Percentiles rank a stretch among this genome's conserved stretches.
Evolutionary conservation across 2,888 invertebrate species (phyloP).

Genomic region (Chrysolina haemoptera): DNA sequence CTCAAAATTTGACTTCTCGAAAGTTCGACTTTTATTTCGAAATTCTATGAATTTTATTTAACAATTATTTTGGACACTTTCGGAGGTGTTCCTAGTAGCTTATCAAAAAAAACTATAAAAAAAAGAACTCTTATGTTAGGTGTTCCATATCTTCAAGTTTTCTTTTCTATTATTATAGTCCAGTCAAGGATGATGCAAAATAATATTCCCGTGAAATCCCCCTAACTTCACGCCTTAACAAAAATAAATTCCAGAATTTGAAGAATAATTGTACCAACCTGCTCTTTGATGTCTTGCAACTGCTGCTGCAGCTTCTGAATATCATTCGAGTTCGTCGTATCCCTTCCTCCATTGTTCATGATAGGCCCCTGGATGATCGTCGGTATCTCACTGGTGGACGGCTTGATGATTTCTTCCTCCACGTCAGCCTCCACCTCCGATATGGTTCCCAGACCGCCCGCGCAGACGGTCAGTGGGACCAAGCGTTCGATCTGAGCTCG

Average conservation of each 20-base stretch:
- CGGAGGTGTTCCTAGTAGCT: too few species aligned
- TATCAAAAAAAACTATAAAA: too few species aligned
- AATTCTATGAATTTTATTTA: too few species aligned
- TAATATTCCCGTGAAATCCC: not conserved
- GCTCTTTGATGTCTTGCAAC: slow-evolving; percentile 97
- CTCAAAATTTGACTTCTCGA: too few species aligned
- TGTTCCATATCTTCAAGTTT: too few species aligned
- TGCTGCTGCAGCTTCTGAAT: slow-evolving; percentile 94
- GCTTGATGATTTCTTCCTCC: slow-evolving; percentile 70
- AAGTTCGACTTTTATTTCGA: too few species aligned
- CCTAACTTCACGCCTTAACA: not conserved
- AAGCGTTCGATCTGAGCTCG: slow-evolving; percentile 87
- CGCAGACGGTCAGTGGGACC: slow-evolving; percentile 71
- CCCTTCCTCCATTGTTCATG: slow-evolving; percentile 80
- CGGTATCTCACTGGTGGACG: slow-evolving; percentile 41
- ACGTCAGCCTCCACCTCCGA: slow-evolving; percentile 71
- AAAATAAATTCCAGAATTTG: not conserved
- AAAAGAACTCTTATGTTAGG: too few species aligned
- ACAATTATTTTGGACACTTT: too few species aligned
- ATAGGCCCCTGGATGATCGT: slow-evolving; percentile 66
- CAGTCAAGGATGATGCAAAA: not conserved
- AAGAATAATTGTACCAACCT: slow-evolving; percentile 73
- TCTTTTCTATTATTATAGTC: not conserved
- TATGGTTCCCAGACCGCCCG: slow-evolving; percentile 69
- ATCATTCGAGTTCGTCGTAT: slow-evolving; percentile 81